Evolutionary conservation across 2,797 vertebrate species (phyloP), one percentile per base, ranked within the genome.

Genomic region (Podargus strigoides): DNA sequence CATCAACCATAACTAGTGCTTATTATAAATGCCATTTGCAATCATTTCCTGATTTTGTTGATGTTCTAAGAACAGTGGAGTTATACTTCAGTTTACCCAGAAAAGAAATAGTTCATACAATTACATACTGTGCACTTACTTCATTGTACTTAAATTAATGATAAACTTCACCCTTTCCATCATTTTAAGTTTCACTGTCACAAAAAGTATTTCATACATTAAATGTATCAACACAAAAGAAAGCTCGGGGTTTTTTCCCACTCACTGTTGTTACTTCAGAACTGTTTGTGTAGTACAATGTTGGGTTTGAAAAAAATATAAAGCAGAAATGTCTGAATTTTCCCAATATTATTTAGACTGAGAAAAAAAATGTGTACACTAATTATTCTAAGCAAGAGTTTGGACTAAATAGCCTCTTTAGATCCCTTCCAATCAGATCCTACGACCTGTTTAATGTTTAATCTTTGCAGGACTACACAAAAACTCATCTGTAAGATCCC

Each of bases 11-110:
- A 95, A 94, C 90, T 95, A 91, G 70, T 83, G 92, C 85, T 97
- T 97, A 93, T 96, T 97, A 94, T 80, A 89, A 96, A 82, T 94
- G 95, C 73, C 94, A 94, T 52, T 96, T 92, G 83, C 83, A 96
- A 96, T 97, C 53, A 96, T 95, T 94, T 92, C 67, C 79, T 91
- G 77, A 96, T 95, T 92, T 96, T 93, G 79, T 95, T 97, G 87
- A 91, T 89, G 37, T 73, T 96, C n/a, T 70, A 53, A 92, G 92
- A 95, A 81, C 90, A 92, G 11, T 85, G 50, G 80, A 88, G 47
- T 83, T 89, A 27, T 18, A 81, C 73, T 95, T 63, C 28, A 72
- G 39, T 95, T 96, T 95, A 92, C 60, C 41, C 50, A 42, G 85
- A 73, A 90, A 56, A 52, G 86, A 72, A 72, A 37, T 60, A 84